These are phyloP conservation scores for Pseudochirops cupreus DNA, from an alignment of 2,797 vertebrate genomes.

Conservation along the genomic window DNA sequence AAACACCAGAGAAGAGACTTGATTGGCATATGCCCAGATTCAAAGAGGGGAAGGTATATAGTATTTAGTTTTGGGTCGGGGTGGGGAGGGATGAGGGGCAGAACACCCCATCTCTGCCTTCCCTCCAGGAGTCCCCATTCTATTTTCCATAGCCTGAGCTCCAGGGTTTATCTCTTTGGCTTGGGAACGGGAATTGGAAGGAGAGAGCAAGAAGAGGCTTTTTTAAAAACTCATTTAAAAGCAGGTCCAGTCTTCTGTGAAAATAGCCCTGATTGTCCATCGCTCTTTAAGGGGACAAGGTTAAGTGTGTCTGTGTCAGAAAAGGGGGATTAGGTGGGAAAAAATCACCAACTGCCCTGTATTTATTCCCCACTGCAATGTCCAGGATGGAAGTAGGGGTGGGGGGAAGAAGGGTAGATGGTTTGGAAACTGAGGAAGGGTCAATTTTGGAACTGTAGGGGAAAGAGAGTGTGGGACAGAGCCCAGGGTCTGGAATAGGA, in stretches of 20 bases:
- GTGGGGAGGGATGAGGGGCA: background rate
- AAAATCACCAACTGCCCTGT: constrained; percentile 77
- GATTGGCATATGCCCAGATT: background rate
- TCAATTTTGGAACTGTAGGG: background rate
- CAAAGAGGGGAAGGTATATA: background rate
- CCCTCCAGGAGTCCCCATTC: constrained; percentile 59
- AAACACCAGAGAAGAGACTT: background rate
- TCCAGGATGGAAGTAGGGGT: constrained; percentile 53
- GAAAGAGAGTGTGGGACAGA: background rate
- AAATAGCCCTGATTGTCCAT: constrained; percentile 82
- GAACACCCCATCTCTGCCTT: background rate
- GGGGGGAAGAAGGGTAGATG: background rate
- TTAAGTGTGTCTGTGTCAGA: constrained; percentile 83
- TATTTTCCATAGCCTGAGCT: constrained; percentile 34
- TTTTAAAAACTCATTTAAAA: constrained; percentile 85
- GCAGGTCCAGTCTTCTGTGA: constrained; percentile 80
- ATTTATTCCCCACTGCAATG: constrained; percentile 81
- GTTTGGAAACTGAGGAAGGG: background rate
- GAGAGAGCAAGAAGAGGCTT: constrained; percentile 69
- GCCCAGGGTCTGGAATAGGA: background rate
- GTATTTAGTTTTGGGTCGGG: background rate
- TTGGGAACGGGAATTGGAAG: constrained; percentile 81
- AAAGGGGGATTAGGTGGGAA: constrained; percentile 77
- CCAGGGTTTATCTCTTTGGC: constrained; percentile 73
- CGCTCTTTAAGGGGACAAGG: constrained; percentile 79